A percentile compares a stretch with the other conserved stretches of the same genome.
Conservation (phyloP, 2,888 invertebrate species). For the Cynaeus angustus region DNA sequence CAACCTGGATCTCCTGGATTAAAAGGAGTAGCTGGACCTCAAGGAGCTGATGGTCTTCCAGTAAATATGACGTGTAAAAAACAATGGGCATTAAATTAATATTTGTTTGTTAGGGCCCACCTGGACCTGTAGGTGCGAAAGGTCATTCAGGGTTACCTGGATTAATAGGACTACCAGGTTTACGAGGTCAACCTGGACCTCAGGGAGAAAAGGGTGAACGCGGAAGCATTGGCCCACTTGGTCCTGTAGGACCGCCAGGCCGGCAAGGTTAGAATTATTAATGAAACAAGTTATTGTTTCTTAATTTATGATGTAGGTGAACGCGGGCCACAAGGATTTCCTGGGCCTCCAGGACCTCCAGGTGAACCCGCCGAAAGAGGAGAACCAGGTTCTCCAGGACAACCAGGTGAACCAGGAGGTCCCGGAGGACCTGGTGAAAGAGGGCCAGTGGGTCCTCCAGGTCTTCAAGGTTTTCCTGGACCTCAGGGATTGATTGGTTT, state of each 20-base stretch:
- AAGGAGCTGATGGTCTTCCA: constrained; percentile 81
- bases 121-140: constrained; percentile 80
- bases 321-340: constrained; percentile 84
- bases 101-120: constrained; percentile 74
- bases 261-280: constrained; percentile 58
- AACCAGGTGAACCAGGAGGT: constrained; percentile 82
- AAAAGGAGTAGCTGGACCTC: constrained; percentile 79
- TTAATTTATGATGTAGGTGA: constrained; percentile 71
- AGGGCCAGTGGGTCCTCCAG: constrained; percentile 82
- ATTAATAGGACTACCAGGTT: constrained; percentile 82
- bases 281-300: background rate
- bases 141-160: constrained; percentile 83
- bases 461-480: constrained; percentile 81
- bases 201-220: constrained; percentile 86
- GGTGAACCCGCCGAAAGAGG: constrained; percentile 89
- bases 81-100: background rate
- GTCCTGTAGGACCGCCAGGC: constrained; percentile 86
- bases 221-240: constrained; percentile 79
- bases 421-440: constrained; percentile 84
- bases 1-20: constrained; percentile 78
- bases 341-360: constrained; percentile 84
- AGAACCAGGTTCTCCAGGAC: constrained; percentile 83
- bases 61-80: constrained; percentile 61
- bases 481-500: constrained; percentile 80
- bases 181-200: constrained; percentile 79